These are phyloP conservation scores for Syritta pipiens DNA, from an alignment of 2,888 invertebrate species.

Conservation along the genomic window DNA sequence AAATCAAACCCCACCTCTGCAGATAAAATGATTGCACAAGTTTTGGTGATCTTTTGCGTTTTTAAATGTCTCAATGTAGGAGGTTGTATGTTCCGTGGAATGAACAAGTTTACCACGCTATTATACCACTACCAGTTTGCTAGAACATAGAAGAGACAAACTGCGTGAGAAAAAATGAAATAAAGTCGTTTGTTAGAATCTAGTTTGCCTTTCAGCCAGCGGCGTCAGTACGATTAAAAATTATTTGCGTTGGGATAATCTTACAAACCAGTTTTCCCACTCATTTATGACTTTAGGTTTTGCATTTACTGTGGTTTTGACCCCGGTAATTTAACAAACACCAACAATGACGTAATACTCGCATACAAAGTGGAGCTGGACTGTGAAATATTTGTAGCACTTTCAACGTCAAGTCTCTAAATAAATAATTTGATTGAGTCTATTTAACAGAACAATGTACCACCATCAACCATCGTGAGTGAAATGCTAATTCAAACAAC, in stretches of 20 bases:
- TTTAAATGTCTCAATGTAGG: too few relatives aligned
- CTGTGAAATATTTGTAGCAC: too few relatives aligned
- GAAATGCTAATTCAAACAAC: slow-evolving; percentile 15
- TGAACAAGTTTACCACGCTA: too few relatives aligned
- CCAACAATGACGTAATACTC: slow-evolving; percentile 46
- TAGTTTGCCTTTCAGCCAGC: slow-evolving; percentile 18
- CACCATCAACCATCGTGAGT: slow-evolving; percentile 38
- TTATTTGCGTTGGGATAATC: slow-evolving; percentile 2
- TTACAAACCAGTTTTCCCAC: slow-evolving; percentile 57
- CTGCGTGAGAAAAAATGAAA: slow-evolving; percentile 45
- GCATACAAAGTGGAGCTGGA: too few relatives aligned
- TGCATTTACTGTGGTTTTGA: slow-evolving; percentile 58
- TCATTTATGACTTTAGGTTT: slow-evolving; percentile 28
- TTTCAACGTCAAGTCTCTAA: too few relatives aligned
- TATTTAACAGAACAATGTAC: too few relatives aligned
- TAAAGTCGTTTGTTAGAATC: slow-evolving; percentile 40
- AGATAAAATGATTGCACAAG: too few relatives aligned
- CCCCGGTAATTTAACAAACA: slow-evolving; percentile 41
- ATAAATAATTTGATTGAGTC: too few relatives aligned
- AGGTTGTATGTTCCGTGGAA: too few relatives aligned
- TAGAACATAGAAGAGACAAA: slow-evolving; percentile 6
- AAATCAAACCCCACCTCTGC: too few relatives aligned
- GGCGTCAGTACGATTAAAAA: slow-evolving; percentile 19
- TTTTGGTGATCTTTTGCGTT: too few relatives aligned
- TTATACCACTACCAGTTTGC: too few relatives aligned